Evolutionary conservation across 2,113 vertebrate genomes (phyloP), one percentile per base, ranked within the genome.

Genomic region (Oenanthe oenanthe): DNA sequence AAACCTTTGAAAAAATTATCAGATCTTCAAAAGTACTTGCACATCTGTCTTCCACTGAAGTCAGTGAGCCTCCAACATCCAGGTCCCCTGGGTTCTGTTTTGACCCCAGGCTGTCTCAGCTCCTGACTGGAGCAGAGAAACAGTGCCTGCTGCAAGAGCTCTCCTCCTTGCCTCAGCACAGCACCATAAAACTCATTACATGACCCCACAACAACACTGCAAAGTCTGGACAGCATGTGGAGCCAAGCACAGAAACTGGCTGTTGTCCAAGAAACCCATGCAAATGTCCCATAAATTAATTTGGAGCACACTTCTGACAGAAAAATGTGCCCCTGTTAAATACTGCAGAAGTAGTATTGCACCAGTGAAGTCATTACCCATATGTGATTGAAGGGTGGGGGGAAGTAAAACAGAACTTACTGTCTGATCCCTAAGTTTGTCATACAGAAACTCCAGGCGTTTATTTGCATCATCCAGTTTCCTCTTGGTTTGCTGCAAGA

Each of bases 401-500:
- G 25, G 14, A 40, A 54, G 9, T 40, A 80, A 74, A 88, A 1
- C 13, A 83, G 9, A 88, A 94, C 99, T 99, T 98, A 99, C 99
- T 38, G 98, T 98, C 96, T 99, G 98, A 86, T 99, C 99, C 96
- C 99, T 97, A 81, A 99, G 98, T 97, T 99, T 99, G 97, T 99
- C 99, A 51, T 99, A 99, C 1, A 99, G 98, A 79, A 98, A 98
- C 90, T 99, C 99, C 95, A 99, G 96, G 51, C 99, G 99, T 89
- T 99, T 99, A 97, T 98, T 99, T 42, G 99, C 99, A 68, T 99
- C 99, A 50, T 99, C 99, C n/a, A 99, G 97, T 94, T 99, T 99
- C 96, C 99, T 98, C 97, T 98, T 99, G 38, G 99, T 99, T 99
- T 99, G 99, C 99, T 99, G 96, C 56, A 88, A 95, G 53, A 95